phyloP scores from a whole-genome alignment of 2,113 vertebrate genomes.

The Trematocara zebra region DNA sequence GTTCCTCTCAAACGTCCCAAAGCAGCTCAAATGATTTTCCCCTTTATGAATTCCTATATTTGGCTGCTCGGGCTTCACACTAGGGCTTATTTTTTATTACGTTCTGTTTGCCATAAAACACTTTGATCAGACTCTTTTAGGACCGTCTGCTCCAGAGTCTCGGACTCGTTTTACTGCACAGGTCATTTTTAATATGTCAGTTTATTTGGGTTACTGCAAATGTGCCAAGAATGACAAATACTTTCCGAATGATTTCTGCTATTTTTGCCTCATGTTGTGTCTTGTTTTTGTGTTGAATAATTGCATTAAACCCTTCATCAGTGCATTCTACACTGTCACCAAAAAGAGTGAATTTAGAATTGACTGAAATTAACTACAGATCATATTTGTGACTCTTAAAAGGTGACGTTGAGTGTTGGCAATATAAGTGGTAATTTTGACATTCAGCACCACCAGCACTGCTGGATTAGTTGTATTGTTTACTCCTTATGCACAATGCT shows the following conservation, averaged over 20 bases:
- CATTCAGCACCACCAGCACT: neutral
- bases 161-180: neutral
- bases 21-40: neutral
- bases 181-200: neutral
- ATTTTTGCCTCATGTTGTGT: neutral
- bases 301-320: neutral
- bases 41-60: constrained; percentile 28
- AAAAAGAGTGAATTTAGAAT: neutral
- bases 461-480: neutral
- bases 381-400: neutral
- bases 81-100: neutral
- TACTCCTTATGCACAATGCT: neutral
- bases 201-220: neutral
- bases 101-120: neutral
- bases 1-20: neutral
- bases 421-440: neutral
- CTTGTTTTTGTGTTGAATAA: neutral
- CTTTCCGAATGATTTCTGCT: neutral
- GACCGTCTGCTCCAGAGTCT: neutral
- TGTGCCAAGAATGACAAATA: neutral
- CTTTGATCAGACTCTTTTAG: neutral
- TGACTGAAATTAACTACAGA: neutral
- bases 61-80: neutral
- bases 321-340: neutral
- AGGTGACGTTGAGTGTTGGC: neutral